Conservation (phyloP, 2,797 vertebrate species). For the Nyctalus aviator region DNA sequence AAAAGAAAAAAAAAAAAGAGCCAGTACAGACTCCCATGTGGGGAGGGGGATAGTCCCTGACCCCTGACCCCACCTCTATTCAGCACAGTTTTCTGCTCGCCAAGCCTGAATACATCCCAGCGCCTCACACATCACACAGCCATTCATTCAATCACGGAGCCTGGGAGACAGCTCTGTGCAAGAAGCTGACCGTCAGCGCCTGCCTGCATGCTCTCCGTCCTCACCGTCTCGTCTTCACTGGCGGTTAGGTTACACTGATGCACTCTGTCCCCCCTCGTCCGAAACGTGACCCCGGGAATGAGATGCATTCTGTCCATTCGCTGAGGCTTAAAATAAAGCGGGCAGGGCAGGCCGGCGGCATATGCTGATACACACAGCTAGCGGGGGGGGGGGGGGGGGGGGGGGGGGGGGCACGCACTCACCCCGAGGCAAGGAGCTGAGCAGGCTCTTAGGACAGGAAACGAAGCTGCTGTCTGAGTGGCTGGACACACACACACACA, state of each 20-base stretch:
- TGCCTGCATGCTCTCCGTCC: neutral
- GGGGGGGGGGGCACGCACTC: rapidly evolving
- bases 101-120: neutral
- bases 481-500: too few species aligned
- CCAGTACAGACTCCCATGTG: too few species aligned
- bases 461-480: neutral
- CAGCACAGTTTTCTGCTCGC: neutral
- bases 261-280: neutral
- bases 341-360: neutral
- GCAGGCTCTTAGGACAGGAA: neutral
- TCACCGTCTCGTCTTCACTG: neutral
- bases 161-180: neutral
- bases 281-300: neutral
- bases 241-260: neutral
- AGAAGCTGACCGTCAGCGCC: neutral
- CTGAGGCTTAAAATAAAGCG: neutral
- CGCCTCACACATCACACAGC: neutral
- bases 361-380: too few species aligned
- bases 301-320: neutral
- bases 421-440: neutral
- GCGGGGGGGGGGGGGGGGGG: rapidly evolving
- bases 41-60: too few species aligned
- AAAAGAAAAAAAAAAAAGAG: too few species aligned
- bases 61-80: neutral
- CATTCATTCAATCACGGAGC: neutral